These are phyloP conservation scores for Cephus spinipes DNA, from an alignment of 2,888 invertebrate genomes.

Conservation along the genomic window DNA sequence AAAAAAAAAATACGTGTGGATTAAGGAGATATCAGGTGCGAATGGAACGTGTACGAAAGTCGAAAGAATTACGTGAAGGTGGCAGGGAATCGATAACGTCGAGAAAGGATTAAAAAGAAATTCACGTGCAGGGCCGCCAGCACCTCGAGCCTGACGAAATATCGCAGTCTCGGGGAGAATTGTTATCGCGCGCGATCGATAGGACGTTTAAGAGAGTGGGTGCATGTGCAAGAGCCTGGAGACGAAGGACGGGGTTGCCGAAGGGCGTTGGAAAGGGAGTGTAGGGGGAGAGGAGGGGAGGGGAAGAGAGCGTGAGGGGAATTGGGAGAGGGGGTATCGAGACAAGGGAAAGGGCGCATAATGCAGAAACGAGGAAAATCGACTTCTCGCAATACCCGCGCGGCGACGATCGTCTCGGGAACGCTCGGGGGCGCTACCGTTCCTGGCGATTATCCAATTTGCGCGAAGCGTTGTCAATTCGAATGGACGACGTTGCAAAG, in stretches of 20 bases:
- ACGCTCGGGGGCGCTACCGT: background rate
- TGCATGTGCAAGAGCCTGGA: background rate
- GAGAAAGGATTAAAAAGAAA: conserved; percentile 17
- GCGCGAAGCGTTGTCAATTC: conserved; percentile 54
- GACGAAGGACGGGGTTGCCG: background rate
- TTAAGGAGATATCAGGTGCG: background rate
- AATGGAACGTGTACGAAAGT: background rate
- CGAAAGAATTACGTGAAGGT: background rate
- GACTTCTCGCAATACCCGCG: background rate
- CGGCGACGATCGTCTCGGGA: background rate
- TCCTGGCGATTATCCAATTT: conserved; percentile 56
- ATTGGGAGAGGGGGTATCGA: background rate
- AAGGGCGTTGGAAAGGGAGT: conserved; percentile 6
- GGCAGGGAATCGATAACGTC: conserved; percentile 22
- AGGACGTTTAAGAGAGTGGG: conserved; percentile 7
- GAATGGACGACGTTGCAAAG: conserved; percentile 40
- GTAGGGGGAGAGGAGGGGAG: too few relatives aligned
- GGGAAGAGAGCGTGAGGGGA: background rate
- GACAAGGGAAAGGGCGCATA: conserved; percentile 9
- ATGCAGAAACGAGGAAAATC: conserved; percentile 8
- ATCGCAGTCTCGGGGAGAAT: conserved; percentile 14
- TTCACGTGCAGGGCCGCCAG: background rate
- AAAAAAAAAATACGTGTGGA: background rate
- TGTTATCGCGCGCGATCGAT: conserved; percentile 29
- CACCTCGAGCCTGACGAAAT: conserved; percentile 23